A percentile compares a stretch with the other conserved stretches of the same genome.
These are phyloP conservation scores for Jordanella pulchra DNA, from an alignment of 2,797 vertebrate genomes.

Conservation along the genomic window DNA sequence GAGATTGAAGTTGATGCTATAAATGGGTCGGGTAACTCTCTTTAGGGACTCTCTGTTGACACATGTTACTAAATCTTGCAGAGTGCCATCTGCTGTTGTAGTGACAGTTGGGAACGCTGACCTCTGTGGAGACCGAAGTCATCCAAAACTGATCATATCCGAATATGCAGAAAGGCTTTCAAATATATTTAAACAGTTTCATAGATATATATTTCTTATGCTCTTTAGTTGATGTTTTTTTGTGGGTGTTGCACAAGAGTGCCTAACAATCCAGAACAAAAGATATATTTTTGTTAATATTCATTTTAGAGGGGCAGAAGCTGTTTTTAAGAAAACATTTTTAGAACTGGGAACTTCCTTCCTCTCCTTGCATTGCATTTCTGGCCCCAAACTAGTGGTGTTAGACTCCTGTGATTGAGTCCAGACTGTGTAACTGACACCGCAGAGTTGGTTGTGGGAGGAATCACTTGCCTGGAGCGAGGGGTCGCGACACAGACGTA, in stretches of 20 bases:
- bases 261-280: background rate
- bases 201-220: background rate
- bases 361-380: conserved; percentile 11
- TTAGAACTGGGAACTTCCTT: conserved; percentile 26
- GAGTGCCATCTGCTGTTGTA: conserved; percentile 81
- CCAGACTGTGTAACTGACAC: conserved; percentile 87
- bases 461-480: conserved; percentile 86
- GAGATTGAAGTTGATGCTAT: conserved; percentile 79
- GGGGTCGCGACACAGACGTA: conserved; percentile 89
- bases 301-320: background rate
- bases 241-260: background rate
- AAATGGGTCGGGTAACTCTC: conserved; percentile 78
- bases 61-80: conserved; percentile 84
- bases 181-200: conserved; percentile 21
- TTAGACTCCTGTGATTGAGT: conserved; percentile 73
- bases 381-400: conserved; percentile 45
- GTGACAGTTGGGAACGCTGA: conserved; percentile 77
- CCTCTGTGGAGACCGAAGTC: conserved; percentile 78
- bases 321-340: conserved; percentile 18
- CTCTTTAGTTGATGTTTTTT: conserved; percentile 19
- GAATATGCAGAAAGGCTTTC: conserved; percentile 35
- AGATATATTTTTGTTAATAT: background rate
- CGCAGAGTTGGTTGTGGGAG: conserved; percentile 82
- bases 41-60: conserved; percentile 79
- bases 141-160: conserved; percentile 70